Percentiles rank a stretch among this genome's conserved stretches.
These are phyloP conservation scores for Muschampia plurimacula DNA, from an alignment of 2,888 invertebrate genomes.

Conservation along the genomic window DNA sequence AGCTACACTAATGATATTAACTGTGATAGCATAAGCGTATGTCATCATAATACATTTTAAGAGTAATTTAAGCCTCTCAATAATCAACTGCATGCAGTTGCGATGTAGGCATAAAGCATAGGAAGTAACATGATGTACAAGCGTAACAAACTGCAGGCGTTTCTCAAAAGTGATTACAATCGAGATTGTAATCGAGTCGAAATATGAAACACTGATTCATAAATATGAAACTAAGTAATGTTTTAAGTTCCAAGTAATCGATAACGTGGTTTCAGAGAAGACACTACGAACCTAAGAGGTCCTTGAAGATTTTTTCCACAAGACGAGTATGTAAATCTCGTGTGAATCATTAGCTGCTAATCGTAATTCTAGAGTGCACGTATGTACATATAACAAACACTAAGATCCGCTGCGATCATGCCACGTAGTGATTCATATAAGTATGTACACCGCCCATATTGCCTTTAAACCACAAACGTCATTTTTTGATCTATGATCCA, in stretches of 20 bases:
- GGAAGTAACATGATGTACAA: conserved; percentile 3
- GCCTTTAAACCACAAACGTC: conserved; percentile 24
- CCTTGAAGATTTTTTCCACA: conserved; percentile 57
- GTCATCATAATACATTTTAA: conserved; percentile 18
- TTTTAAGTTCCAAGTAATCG: conserved; percentile 45
- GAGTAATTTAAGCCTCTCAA: conserved; percentile 17
- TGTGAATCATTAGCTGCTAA: conserved; percentile 65
- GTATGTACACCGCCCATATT: conserved; percentile 29
- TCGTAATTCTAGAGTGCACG: conserved; percentile 55
- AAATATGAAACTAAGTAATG: conserved; percentile 12
- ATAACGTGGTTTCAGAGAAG: conserved; percentile 55
- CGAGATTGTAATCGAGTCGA: conserved; percentile 10
- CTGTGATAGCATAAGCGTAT: conserved; percentile 17
- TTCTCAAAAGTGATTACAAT: conserved; percentile 16
- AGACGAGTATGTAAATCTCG: conserved; percentile 61
- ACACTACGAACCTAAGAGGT: conserved; percentile 42
- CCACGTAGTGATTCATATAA: conserved; percentile 43
- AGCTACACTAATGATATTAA: conserved; percentile 25
- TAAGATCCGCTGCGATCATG: conserved; percentile 44
- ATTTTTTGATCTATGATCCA: conserved; percentile 9
- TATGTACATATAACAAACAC: conserved; percentile 50
- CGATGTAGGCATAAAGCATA: background rate
- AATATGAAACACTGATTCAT: conserved; percentile 6
- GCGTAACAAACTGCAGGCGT: background rate
- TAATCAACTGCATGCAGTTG: background rate